These are phyloP conservation scores for Pseudorasbora parva DNA, from an alignment of 2,113 vertebrate genomes.

Conservation along the genomic window DNA sequence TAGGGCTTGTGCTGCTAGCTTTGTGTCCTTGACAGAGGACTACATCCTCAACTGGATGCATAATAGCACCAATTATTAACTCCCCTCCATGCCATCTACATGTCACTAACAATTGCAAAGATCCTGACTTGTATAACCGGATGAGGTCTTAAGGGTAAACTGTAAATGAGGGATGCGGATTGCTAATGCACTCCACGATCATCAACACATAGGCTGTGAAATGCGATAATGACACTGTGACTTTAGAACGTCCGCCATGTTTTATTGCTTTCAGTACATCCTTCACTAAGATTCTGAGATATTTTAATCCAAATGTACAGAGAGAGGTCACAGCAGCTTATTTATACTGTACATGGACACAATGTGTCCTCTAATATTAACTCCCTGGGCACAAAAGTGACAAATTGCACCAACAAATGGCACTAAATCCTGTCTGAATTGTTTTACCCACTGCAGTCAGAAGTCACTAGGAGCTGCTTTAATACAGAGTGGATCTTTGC, in stretches of 20 bases:
- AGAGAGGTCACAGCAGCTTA: neutral
- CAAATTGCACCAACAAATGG: conserved; percentile 8
- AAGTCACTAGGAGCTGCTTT: conserved; percentile 50
- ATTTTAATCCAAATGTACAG: conserved; percentile 13
- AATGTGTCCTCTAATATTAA: conserved; percentile 18
- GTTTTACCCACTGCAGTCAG: conserved; percentile 49
- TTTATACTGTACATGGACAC: conserved; percentile 24
- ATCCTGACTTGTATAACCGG: conserved; percentile 32
- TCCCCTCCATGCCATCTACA: conserved; percentile 38
- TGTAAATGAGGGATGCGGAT: neutral
- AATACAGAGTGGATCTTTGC: conserved; percentile 45
- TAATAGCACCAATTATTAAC: conserved; percentile 63
- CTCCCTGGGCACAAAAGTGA: conserved; percentile 11
- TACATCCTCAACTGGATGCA: conserved; percentile 69
- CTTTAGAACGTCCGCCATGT: neutral
- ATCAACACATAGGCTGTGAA: conserved; percentile 7
- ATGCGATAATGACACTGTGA: neutral
- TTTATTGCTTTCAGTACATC: conserved; percentile 13
- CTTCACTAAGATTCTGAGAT: neutral
- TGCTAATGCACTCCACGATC: conserved; percentile 1
- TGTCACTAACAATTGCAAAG: conserved; percentile 23
- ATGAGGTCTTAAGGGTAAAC: neutral
- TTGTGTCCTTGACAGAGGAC: conserved; percentile 82
- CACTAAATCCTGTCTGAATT: conserved; percentile 19
- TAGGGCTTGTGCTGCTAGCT: conserved; percentile 64